phyloP scores from a whole-genome alignment of 2,888 invertebrate genomes.

The Andrena haemorrhoa region DNA sequence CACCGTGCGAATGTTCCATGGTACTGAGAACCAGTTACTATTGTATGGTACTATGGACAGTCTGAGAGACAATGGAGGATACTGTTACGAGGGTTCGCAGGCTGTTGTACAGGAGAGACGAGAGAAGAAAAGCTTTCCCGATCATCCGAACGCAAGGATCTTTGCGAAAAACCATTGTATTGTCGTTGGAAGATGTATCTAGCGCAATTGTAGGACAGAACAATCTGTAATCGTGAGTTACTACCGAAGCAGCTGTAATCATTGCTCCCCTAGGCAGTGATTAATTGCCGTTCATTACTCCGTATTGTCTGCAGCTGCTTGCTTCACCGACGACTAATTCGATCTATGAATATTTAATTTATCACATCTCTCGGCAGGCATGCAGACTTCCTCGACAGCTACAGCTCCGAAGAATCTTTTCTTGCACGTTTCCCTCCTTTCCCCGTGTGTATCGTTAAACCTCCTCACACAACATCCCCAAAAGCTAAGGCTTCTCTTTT shows the following conservation, averaged over 20 bases:
- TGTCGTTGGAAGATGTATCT: not conserved
- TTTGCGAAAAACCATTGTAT: not conserved
- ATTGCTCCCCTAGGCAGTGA: conserved; percentile 30
- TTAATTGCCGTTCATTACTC: conserved; percentile 46
- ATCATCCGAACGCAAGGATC: not conserved
- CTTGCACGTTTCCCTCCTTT: no score
- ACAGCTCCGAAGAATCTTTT: not conserved
- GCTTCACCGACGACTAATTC: conserved; percentile 4
- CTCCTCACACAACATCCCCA: no score
- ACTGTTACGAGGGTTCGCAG: not conserved
- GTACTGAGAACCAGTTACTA: not conserved
- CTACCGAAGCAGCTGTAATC: conserved; percentile 20
- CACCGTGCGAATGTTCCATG: not conserved
- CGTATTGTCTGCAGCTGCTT: conserved; percentile 34
- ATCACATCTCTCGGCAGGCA: not conserved
- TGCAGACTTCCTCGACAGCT: not conserved
- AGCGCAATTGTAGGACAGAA: conserved; percentile 3
- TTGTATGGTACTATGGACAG: not conserved
- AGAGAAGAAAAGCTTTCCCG: conserved; percentile 31
- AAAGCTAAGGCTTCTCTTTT: no score
- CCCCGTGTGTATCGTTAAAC: no score
- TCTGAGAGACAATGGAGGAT: not conserved
- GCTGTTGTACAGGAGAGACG: not conserved
- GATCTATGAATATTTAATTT: conserved; percentile 14
- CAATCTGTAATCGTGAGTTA: conserved; percentile 45